Conservation (phyloP, 2,113 vertebrate genomes). For the Benitochromis conjunctus region DNA sequence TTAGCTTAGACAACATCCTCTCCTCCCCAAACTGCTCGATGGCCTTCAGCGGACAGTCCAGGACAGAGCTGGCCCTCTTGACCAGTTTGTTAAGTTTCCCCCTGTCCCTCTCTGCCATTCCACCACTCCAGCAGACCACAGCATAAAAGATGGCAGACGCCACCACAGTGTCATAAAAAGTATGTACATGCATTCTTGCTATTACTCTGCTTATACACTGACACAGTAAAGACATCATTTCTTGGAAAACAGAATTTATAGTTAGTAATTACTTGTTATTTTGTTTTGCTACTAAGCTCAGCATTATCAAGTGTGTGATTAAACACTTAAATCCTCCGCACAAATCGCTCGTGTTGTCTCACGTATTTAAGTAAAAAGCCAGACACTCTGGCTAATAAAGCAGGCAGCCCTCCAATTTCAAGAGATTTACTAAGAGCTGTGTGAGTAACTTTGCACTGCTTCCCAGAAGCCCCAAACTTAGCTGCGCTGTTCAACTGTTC, state of each 20-base stretch:
- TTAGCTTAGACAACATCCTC: too few species aligned
- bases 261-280: not conserved
- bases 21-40: too few species aligned
- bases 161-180: too few species aligned
- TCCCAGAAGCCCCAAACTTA: not conserved
- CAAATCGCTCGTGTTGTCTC: not conserved
- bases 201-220: not conserved
- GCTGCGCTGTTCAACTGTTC: not conserved
- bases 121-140: too few species aligned
- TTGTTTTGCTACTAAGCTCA: not conserved
- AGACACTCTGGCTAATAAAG: not conserved
- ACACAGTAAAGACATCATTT: not conserved
- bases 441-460: not conserved
- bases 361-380: not conserved
- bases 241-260: not conserved
- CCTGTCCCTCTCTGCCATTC: too few species aligned
- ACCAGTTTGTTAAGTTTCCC: too few species aligned
- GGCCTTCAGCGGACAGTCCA: too few species aligned
- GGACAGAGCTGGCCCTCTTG: too few species aligned
- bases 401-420: not conserved
- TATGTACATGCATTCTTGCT: not conserved
- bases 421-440: not conserved
- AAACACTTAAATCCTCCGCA: not conserved
- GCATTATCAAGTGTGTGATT: not conserved
- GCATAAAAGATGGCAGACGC: too few species aligned